These are phyloP conservation scores for Lasioglossum pauxillum DNA, from an alignment of 2,888 invertebrate species.

Conservation along the genomic window DNA sequence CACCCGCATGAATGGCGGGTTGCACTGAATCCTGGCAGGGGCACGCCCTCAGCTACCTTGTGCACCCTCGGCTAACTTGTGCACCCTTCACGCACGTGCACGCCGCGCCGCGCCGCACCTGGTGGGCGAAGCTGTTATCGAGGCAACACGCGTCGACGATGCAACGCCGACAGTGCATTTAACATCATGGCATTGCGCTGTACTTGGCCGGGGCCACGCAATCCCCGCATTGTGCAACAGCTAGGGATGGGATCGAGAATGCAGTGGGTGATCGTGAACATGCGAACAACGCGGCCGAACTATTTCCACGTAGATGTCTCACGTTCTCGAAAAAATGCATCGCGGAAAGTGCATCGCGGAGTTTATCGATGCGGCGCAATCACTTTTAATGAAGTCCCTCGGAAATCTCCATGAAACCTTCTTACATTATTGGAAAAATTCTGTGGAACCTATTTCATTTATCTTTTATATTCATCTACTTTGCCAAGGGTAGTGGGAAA, in stretches of 20 bases:
- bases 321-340: not conserved
- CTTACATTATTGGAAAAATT: not conserved
- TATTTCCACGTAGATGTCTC: not conserved
- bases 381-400: not conserved
- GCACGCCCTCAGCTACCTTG: conserved; percentile 9
- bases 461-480: not conserved
- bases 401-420: not conserved
- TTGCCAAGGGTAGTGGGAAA: not conserved
- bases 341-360: not conserved
- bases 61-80: conserved; percentile 24
- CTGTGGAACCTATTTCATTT: not conserved
- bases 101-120: conserved; percentile 25
- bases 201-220: conserved; percentile 48
- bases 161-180: conserved; percentile 40
- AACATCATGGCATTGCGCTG: conserved; percentile 49
- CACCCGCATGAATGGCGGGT: conserved; percentile 55
- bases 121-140: conserved; percentile 34
- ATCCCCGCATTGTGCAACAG: conserved; percentile 62
- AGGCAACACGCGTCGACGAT: conserved; percentile 41
- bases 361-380: not conserved
- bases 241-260: conserved; percentile 19
- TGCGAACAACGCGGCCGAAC: not conserved
- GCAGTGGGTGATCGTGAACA: not conserved
- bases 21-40: conserved; percentile 31
- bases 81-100: conserved; percentile 50